Base-by-base conservation (phyloP, 2,888 invertebrate genomes). In the Aphidius colemani region DNA sequence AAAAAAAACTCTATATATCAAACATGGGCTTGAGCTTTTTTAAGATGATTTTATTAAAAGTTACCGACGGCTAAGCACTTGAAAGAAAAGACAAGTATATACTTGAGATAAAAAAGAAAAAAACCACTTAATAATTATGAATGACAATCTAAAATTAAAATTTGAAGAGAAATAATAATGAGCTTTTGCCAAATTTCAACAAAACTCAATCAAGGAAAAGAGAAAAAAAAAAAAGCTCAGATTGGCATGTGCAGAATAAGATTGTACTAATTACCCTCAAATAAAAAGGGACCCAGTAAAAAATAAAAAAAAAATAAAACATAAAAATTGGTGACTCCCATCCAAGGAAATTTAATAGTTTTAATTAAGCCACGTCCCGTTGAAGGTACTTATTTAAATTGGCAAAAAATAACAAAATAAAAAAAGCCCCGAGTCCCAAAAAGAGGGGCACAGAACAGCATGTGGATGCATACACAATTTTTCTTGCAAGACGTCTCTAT, bases 361-460 rank as follows among this genome's bases (percentile, higher is more conserved):
- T 78, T 78, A 79, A 79, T 79, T 79, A 78, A 78, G 75, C 72
- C 74, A 53, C 63, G 43, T 46, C 64, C 65, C 49, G 59, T 73
- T 70, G 75, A 77, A 76, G 75, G 76, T 76, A 76, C 75, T 72
- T 75, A 78, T 78, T 77, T 75, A 78, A 79, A 79, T 75, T 74
- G 72, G 68, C 66, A 61, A 66, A 66, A 69, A 72, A 75, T 50
- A 18, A 55, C 55, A 30, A 30, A 30, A 3, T 5, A 30, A 30
- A 30, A 30, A 30, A 30, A 30, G 43, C 10, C 39, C 11, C 9
- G 40, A 11, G 49, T 49, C 41, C 43, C 46, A 39, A 46, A 46
- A 10, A 43, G 50, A 49, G 9, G 44, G 30, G 1, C 10, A 6
- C n/a, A 11, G 50, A 50, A 57, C 53, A 57, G 53, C 30, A 53